Base-by-base conservation (phyloP, 1,140 invertebrate species). In the Drosophila quadrilineata region DNA sequence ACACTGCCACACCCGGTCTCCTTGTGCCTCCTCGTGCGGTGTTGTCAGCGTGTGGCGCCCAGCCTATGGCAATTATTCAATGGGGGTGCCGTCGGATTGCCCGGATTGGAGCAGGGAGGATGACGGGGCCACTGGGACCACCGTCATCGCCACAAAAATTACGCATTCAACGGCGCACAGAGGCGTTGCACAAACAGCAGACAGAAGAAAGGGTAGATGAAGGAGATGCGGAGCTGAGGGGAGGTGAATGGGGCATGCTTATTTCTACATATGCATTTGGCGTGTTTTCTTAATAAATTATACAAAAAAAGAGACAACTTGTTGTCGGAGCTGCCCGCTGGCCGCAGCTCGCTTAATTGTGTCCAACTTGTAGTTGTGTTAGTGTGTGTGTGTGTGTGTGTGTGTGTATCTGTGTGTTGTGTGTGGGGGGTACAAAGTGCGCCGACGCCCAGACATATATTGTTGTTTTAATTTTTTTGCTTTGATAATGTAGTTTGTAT, bases 31-130 rank as follows among this genome's bases (percentile, higher is more conserved):
- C 6, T 28, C 10, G 14, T 12, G 26, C 3, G 28, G 12, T 12
- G 53, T 6, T 28, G 54, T 21, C 64, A 52, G 53, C 69, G 79
- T 85, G 80, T 82, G 77, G 76, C 77, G 79, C 79, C 79, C 80
- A 85, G 71, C 79, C 79, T 75, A 65, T 85, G 79, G 43, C 79
- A 85, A 85, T 85, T 85, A 85, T 85, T 85, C 79, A 79, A 67
- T 75, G 79, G 74, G 79, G 74, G 79, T 86, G 79, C 75, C 72
- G 79, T 70, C 79, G 79, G 59, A 63, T 16, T 16, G 6, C 50
- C 43, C 40, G 59, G 19, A 35, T 16, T 14, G 52, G 24, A 36
- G 67, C 54, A 70, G 54, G 57, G 57, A 29, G 28, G 26, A 35
- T 6, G 38, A 24, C 5, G 26, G 28, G 46, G 38, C 52, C 71